Evolutionary conservation across 1,140 invertebrate species (phyloP).

Genomic region (Hypothenemus hampei): DNA sequence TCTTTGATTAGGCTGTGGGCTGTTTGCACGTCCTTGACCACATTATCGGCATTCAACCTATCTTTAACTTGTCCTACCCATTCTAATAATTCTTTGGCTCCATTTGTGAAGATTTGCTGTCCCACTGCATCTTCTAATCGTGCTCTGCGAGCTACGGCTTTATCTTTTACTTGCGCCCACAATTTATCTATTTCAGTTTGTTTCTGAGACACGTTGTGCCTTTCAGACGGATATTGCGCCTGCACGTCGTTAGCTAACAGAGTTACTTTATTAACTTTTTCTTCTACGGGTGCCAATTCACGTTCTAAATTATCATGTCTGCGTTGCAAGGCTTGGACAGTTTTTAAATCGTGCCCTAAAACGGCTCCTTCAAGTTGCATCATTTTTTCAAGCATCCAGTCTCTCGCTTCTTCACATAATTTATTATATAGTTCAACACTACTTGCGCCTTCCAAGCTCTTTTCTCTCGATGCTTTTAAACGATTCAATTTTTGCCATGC

Average conservation of each 20-base stretch:
- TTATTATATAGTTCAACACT: slow-evolving; percentile 92
- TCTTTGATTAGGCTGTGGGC: slow-evolving; percentile 88
- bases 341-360: slow-evolving; percentile 80
- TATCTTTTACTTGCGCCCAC: slow-evolving; percentile 83
- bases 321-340: slow-evolving; percentile 83
- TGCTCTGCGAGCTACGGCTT: slow-evolving; percentile 73
- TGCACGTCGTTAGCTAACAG: slow-evolving; percentile 81
- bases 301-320: slow-evolving; percentile 85
- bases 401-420: slow-evolving; percentile 86
- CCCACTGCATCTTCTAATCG: slow-evolving; percentile 89
- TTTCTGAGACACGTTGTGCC: slow-evolving; percentile 74
- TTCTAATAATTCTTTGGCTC: slow-evolving; percentile 69
- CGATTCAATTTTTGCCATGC: slow-evolving; percentile 85
- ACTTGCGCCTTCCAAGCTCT: slow-evolving; percentile 73
- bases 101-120: slow-evolving; percentile 89
- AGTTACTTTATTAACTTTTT: slow-evolving; percentile 80
- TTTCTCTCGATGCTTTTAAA: slow-evolving; percentile 86
- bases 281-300: slow-evolving; percentile 83
- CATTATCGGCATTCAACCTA: slow-evolving; percentile 74
- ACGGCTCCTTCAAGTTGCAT: slow-evolving; percentile 74
- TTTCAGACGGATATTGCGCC: slow-evolving; percentile 85
- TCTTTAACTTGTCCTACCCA: slow-evolving; percentile 79
- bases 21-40: slow-evolving; percentile 81
- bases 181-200: slow-evolving; percentile 81
- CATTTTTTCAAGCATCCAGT: slow-evolving; percentile 94